phyloP scores from a whole-genome alignment of 2,797 vertebrate species.

The Glyptemys insculpta region DNA sequence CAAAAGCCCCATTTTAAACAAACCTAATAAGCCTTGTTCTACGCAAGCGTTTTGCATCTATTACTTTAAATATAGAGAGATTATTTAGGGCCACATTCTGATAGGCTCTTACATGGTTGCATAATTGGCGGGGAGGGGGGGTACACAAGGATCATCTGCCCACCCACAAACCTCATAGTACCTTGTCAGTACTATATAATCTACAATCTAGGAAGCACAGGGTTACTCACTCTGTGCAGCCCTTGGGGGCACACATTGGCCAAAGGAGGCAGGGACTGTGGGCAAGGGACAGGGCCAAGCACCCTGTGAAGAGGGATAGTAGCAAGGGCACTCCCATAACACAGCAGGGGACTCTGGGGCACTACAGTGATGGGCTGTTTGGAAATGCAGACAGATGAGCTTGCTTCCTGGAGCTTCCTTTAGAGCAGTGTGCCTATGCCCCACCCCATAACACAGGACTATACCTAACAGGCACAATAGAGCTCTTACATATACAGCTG shows the following conservation, averaged over 20 bases:
- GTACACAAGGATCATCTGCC: not conserved
- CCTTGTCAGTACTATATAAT: not conserved
- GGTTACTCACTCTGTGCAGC: not conserved
- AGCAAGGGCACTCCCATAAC: not conserved
- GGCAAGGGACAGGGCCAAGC: not conserved
- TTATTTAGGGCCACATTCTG: not conserved
- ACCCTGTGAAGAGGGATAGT: accelerated
- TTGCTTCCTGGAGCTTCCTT: not conserved
- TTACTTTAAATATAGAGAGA: conserved; percentile 32
- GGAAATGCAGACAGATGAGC: not conserved
- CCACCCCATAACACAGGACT: accelerated
- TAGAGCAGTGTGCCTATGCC: not conserved
- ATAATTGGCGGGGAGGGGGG: not conserved
- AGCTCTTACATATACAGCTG: accelerated
- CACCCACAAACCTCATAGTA: not conserved
- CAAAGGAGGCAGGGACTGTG: accelerated
- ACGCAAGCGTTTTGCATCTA: not conserved
- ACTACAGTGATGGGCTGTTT: not conserved
- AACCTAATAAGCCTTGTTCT: not conserved
- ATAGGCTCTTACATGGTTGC: not conserved
- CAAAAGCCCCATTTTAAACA: not conserved
- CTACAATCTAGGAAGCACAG: not conserved
- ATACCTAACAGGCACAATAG: not conserved
- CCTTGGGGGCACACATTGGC: not conserved
- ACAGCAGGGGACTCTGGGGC: not conserved